These are phyloP conservation scores for Vireo altiloquus DNA, from an alignment of 2,113 vertebrate genomes.

Conservation along the genomic window DNA sequence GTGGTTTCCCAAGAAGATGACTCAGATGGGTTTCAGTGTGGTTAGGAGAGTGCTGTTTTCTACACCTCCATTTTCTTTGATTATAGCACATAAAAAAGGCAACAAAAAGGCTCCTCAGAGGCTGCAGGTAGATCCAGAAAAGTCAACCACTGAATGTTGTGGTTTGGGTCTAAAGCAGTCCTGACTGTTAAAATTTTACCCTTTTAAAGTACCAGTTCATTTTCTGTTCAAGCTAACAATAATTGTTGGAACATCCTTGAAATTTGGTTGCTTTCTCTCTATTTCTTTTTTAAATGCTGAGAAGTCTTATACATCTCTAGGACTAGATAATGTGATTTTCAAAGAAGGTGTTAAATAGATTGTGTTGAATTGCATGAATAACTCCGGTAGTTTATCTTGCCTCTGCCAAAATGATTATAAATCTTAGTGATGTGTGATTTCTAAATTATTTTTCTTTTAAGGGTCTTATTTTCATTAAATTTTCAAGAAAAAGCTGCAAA, in stretches of 20 bases:
- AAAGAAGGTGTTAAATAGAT: not conserved
- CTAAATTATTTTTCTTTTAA: not conserved
- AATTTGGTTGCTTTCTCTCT: not conserved
- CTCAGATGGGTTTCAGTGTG: not conserved
- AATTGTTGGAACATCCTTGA: not conserved
- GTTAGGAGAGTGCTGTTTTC: not conserved
- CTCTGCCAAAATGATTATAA: not conserved
- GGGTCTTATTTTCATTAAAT: not conserved
- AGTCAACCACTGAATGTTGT: not conserved
- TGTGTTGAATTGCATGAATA: not conserved
- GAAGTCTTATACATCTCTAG: not conserved
- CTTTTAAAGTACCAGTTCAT: not conserved
- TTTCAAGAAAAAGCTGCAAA: not conserved
- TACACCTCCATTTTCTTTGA: not conserved
- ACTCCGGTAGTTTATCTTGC: not conserved
- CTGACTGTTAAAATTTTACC: not conserved
- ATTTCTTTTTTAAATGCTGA: not conserved
- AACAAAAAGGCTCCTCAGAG: not conserved
- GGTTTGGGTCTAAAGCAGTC: not conserved
- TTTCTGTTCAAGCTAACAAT: not conserved
- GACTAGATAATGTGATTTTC: not conserved
- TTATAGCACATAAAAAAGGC: not conserved
- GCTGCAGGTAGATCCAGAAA: not conserved
- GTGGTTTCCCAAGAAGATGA: not conserved
- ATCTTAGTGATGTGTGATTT: not conserved